These are phyloP conservation scores for Protodeltote pygarga DNA, from an alignment of 2,888 invertebrate genomes.

Conservation along the genomic window DNA sequence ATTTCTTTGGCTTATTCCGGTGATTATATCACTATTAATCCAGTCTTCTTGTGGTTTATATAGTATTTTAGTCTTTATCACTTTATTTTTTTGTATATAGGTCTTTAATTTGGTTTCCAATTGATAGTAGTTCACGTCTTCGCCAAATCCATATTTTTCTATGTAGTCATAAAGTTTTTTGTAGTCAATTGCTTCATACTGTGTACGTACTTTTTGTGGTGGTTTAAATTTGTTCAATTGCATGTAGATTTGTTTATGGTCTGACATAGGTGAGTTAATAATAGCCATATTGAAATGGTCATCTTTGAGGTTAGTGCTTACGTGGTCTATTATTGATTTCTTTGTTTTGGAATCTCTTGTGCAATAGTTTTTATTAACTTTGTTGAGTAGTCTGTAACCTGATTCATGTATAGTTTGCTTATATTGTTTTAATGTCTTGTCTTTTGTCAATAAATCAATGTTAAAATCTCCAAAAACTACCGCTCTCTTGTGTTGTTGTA, in stretches of 20 bases:
- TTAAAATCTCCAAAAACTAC: conserved; percentile 1
- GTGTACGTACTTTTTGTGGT: neutral
- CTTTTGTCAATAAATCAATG: conserved; percentile 1
- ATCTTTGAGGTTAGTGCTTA: neutral
- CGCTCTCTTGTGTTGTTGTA: no score
- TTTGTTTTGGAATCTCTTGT: no score
- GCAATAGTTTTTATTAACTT: no score
- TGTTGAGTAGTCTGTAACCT: neutral
- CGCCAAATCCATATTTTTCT: neutral
- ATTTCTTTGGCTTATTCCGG: neutral
- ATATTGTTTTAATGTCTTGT: neutral
- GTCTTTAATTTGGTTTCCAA: neutral
- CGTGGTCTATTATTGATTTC: no score
- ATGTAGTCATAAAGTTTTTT: neutral
- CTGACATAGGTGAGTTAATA: conserved; percentile 5
- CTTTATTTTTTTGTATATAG: neutral
- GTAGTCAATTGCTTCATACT: neutral
- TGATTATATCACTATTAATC: neutral
- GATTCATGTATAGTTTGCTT: neutral
- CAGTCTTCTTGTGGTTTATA: conserved; percentile 1
- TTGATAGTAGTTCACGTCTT: neutral
- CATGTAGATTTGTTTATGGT: conserved; percentile 11
- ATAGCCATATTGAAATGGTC: conserved; percentile 1
- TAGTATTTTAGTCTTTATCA: neutral
- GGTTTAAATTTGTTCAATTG: neutral